Evolutionary conservation across 2,113 vertebrate species (phyloP), one percentile per base, ranked within the genome.

Genomic region (Ibidorhyncha struthersii): DNA sequence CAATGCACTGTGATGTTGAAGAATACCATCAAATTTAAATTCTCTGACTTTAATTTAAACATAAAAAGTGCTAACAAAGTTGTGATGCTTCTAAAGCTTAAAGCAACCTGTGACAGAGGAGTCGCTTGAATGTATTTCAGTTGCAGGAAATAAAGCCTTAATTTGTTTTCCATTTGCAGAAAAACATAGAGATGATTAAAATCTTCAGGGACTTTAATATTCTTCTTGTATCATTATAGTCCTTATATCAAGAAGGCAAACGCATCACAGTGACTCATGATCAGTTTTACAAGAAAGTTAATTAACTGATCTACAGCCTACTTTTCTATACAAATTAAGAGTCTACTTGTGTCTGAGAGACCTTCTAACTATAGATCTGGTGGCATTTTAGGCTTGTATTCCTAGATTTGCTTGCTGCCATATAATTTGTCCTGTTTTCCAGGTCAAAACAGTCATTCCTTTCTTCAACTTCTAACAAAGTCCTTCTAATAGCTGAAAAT

Each of bases 91-190:
- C 63, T 76, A 69, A 61, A 93, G 41, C 82, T 56, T 63, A 82
- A 96, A 96, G 83, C 58, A 93, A n/a, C 71, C 49, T 95, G 84
- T 91, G 83, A 83, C 77, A 93, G 76, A 77, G 69, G 38, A 74
- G 12, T 61, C 95, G 56, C 12, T 25, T 50, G 49, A 50, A 50
- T 73, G 43, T 52, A 81, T 63, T 95, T 92, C 86, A 67, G 50
- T 71, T 50, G 49, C 12, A 91, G 50, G 61, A 84, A 59, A 77
- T 36, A 63, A 82, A 94, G 88, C 50, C 81, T 55, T 66, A 71
- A 69, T 59, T 16, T 77, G 3, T 76, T 84, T 87, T 43, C 49
- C 15, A 21, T 89, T 89, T 80, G 34, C 29, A 56, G 58, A 96
- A 85, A 82, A 56, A 29, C 47, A 20, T 16, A 72, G 56, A 82